These are phyloP conservation scores for Sweltsa coloradensis DNA, from an alignment of 1,140 invertebrate genomes.

Conservation along the genomic window DNA sequence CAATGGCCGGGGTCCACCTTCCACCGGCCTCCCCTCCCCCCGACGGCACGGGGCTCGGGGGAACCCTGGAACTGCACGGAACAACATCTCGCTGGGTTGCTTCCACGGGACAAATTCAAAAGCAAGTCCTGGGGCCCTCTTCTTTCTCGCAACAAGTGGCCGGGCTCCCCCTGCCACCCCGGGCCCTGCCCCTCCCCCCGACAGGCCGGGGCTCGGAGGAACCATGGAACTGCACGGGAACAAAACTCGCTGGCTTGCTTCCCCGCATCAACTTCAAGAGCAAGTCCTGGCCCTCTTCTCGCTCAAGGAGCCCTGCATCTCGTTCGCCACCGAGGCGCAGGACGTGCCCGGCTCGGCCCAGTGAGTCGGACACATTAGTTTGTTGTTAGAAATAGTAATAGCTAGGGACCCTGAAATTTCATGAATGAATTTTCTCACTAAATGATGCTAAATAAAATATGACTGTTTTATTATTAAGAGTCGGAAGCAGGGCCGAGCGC, in stretches of 20 bases:
- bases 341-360: conserved; percentile 56
- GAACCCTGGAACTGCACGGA: conserved; percentile 78
- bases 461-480: neutral
- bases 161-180: too few species aligned
- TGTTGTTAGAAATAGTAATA: too few species aligned
- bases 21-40: conserved; percentile 55
- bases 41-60: conserved; percentile 76
- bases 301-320: conserved; percentile 86
- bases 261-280: conserved; percentile 95
- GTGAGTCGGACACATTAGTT: conserved; percentile 26
- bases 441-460: too few species aligned
- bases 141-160: too few species aligned
- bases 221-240: conserved; percentile 73
- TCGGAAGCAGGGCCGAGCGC: too few species aligned
- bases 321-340: conserved; percentile 89
- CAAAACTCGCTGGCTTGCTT: conserved; percentile 90
- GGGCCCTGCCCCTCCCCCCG: too few species aligned
- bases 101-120: conserved; percentile 97
- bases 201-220: too few species aligned
- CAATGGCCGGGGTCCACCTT: conserved; percentile 62
- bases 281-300: conserved; percentile 93
- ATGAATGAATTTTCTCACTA: neutral
- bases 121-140: conserved; percentile 92
- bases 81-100: conserved; percentile 86
- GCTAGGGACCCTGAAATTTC: neutral